Evolutionary conservation across 2,113 vertebrate species (phyloP).

Genomic region (Corythornis madagascariensis): DNA sequence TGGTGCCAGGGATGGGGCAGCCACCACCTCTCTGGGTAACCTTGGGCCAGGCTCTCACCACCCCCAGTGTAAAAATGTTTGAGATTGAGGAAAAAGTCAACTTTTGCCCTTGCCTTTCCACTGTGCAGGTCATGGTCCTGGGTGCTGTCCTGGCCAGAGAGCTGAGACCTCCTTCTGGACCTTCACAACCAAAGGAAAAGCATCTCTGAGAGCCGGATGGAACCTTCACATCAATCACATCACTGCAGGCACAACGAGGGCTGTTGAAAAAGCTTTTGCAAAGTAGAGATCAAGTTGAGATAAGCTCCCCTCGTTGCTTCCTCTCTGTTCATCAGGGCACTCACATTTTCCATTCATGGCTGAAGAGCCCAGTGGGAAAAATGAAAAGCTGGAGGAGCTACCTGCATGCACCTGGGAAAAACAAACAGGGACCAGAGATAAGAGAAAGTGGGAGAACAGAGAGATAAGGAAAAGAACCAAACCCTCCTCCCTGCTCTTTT

Average conservation of each 20-base stretch:
- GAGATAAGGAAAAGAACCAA: neutral
- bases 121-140: neutral
- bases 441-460: neutral
- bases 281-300: neutral
- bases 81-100: neutral
- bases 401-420: constrained; percentile 19
- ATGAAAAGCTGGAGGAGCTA: neutral
- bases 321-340: neutral
- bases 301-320: neutral
- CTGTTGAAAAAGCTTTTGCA: neutral
- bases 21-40: too few relatives aligned
- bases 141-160: neutral
- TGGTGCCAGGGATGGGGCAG: too few relatives aligned
- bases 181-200: neutral
- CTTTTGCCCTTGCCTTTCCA: neutral
- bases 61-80: neutral
- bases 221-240: neutral
- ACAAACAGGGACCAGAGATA: constrained; percentile 2
- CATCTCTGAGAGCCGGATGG: neutral
- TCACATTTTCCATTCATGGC: neutral
- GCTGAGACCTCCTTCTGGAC: neutral
- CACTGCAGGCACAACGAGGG: neutral
- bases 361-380: neutral
- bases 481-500: neutral
- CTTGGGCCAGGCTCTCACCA: too few relatives aligned